Base-by-base conservation (phyloP, 2,797 vertebrate species). In the Australoheros facetus region DNA sequence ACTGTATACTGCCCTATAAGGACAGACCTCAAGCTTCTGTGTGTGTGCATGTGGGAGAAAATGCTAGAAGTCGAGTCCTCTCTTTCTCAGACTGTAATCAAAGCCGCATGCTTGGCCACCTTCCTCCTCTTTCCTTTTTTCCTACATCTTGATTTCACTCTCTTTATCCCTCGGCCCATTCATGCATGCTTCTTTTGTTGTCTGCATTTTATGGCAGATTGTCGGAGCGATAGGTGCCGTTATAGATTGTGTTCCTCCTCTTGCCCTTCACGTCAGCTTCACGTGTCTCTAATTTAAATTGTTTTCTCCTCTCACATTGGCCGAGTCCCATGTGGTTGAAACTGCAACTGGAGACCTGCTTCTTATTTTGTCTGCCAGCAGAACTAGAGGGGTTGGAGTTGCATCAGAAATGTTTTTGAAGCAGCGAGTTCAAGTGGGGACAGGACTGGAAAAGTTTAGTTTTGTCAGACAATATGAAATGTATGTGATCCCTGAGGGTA, bases 61-160 rank as follows among this genome's bases (percentile, higher is more conserved):
- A 69, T 66, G 77, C 54, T 21, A 51, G 42, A 48, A 69, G 16
- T 30, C 26, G n/a, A 69, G 16, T 48, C 28, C 26, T 28, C n/a
- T 75, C 37, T 75, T 71, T 74, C 58, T 75, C 23, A 26, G 75
- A 45, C 74, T 77, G 87, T 94, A 92, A 95, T 91, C 73, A 26
- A 90, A 90, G 26, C 91, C 91, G 91, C 88, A 94, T 87, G 92
- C 42, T 62, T 79, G 89, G 77, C 59, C 32, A 17, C 42, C 59
- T 85, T 77, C 77, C 82, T 80, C 58, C 60, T 59, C 34, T 81
- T 85, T 56, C 81, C 78, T 51, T 14, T 30, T 69, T 70, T 48
- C 56, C 54, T 87, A 85, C 80, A 64, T 85, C 56, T 84, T 80
- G 59, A 78, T 83, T 84, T 87, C 76, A 75, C 84, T 82, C 78